A percentile compares a stretch with the other conserved stretches of the same genome.
Evolutionary conservation across 2,888 invertebrate species (phyloP).

Genomic region (Pollenia labialis): DNA sequence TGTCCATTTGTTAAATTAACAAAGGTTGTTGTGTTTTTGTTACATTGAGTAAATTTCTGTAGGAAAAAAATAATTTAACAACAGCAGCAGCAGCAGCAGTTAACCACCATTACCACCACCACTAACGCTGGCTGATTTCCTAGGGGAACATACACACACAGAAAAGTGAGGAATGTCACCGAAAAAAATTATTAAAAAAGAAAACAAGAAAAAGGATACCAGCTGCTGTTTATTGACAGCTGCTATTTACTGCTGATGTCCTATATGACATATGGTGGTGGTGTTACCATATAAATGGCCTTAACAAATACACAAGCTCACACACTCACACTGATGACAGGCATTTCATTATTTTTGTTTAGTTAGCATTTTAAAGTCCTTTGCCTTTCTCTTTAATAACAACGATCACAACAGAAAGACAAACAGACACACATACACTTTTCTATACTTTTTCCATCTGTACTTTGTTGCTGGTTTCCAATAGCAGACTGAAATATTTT

Average conservation of each 20-base stretch:
- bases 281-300: conserved; percentile 54
- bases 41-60: conserved; percentile 11
- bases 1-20: conserved; percentile 5
- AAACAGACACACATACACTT: not conserved
- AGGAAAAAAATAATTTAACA: conserved; percentile 6
- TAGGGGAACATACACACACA: not conserved
- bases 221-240: conserved; percentile 73
- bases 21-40: conserved; percentile 9
- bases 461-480: not conserved
- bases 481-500: conserved; percentile 15
- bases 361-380: conserved; percentile 15
- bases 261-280: conserved; percentile 70
- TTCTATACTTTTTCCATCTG: not conserved
- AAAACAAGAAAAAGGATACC: conserved; percentile 64
- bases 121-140: not conserved
- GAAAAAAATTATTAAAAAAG: conserved; percentile 50
- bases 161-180: conserved; percentile 62
- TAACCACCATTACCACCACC: conserved; percentile 47
- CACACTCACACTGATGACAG: not conserved
- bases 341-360: conserved; percentile 28
- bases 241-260: conserved; percentile 64
- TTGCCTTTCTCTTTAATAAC: conserved; percentile 23
- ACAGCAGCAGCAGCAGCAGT: conserved; percentile 33
- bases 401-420: not conserved
- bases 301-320: conserved; percentile 7